Evolutionary conservation across 2,888 invertebrate species (phyloP), one percentile per base, ranked within the genome.

Genomic region (Trypoxylon attenuatum): DNA sequence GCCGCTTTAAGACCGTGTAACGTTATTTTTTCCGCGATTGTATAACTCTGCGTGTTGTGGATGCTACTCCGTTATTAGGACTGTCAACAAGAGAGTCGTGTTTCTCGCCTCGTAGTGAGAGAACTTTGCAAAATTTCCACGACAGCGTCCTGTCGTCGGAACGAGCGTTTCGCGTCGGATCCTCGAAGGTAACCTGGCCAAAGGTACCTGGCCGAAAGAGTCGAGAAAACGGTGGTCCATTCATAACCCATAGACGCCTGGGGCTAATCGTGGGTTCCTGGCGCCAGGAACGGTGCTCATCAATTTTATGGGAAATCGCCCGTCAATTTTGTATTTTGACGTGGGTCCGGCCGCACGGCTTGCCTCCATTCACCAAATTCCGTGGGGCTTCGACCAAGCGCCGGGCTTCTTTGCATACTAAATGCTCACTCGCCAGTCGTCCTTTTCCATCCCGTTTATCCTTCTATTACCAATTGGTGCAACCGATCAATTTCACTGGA

Each of bases 221-320:
- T 65, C 67, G 61, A 58, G 71, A 46, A 75, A 74, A 75, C 62
- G 57, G 53, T 54, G 66, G 59, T 72, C 80, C 82, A 81, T 82
- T 82, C 82, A 79, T 81, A 81, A 82, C 72, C 76, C 73, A 70
- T 52, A 63, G 75, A 70, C 60, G 76, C 80, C 78, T 50, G 63
- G 60, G 76, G 79, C 74, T 63, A 69, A 71, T 75, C 75, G 74
- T 69, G 61, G 72, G 73, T 76, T 66, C 67, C 68, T 76, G 81
- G 80, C 81, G 79, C 79, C 76, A 74, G 69, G 45, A 27, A 67
- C 69, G 73, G 71, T 52, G 78, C 78, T 82, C 83, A 83, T 86
- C 84, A 86, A 85, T 87, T 86, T 84, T 78, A 82, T 73, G 82
- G 83, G 81, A 83, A 85, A 85, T 83, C 83, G 83, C 78, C 77